These are phyloP conservation scores for Enoplosus armatus DNA, from an alignment of 2,797 vertebrate genomes.

Conservation along the genomic window DNA sequence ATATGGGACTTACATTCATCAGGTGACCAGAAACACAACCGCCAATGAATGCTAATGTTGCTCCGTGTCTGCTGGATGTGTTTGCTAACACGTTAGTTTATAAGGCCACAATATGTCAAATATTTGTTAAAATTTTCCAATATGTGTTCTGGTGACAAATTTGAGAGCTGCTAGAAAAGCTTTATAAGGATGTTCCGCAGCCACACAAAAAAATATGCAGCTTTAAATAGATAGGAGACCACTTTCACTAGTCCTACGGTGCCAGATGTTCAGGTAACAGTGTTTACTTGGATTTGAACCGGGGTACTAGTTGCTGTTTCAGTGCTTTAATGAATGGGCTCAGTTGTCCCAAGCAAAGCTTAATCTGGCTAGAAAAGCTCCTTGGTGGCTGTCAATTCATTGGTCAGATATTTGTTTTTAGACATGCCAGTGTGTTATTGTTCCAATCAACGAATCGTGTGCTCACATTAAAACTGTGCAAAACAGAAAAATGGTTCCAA, in stretches of 20 bases:
- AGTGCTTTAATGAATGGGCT: neutral
- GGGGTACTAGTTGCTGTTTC: neutral
- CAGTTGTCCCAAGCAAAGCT: neutral
- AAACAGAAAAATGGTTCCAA: slow-evolving; percentile 1
- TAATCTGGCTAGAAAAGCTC: neutral
- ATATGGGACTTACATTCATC: neutral
- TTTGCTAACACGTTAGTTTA: neutral
- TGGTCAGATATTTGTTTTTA: slow-evolving; percentile 5
- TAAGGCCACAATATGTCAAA: neutral
- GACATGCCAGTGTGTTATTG: too few relatives aligned
- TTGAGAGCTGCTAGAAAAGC: neutral
- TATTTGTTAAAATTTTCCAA: neutral
- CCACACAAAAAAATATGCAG: neutral
- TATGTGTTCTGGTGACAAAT: too few relatives aligned
- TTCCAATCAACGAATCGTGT: slow-evolving; percentile 2
- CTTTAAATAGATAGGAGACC: neutral
- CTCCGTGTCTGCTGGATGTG: neutral
- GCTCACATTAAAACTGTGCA: neutral
- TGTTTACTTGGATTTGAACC: neutral
- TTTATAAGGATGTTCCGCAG: too few relatives aligned
- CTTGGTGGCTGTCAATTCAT: neutral
- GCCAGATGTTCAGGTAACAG: neutral
- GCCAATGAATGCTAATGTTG: neutral
- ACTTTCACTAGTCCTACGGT: neutral
- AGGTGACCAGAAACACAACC: neutral